Base-by-base conservation (phyloP, 35 echinoderm and acorn worm genomes). In the Chiridota heheva region DNA sequence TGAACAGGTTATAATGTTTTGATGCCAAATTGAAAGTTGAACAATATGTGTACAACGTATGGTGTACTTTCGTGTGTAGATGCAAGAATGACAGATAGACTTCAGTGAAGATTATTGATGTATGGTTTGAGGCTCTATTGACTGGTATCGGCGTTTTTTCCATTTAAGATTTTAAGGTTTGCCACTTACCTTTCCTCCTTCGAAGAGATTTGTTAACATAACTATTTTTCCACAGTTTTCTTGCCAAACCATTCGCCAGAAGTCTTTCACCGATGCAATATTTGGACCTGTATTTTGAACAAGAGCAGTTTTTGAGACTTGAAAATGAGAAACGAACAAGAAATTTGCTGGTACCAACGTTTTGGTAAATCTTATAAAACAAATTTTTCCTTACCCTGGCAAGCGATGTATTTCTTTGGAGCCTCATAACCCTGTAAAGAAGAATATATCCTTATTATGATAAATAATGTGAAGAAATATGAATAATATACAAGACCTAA, bases 161-260 rank as follows among this genome's bases (percentile, higher is more conserved):
- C 16, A 10, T 17, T 18, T 40, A 30, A 35, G 28, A 53, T 2
- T 75, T 53, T 0, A 49, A 48, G 7, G 15, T 13, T 44, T 83
- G 2, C 16, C 29, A n/a, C 44, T 81, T 42, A 96, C 92, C 82
- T 96, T 96, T 47, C 76, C 77, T 36, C 78, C 84, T 82, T 96
- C 92, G 0, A 89, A 53, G 40, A 81, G 30, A 17, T 96, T 96
- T 3, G 92, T 96, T 3, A 89, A 42, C 92, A 96, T 96, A 30
- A 96, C 82, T 17, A 96, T 63, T 3, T 67, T 82, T 8, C 43
- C 46, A 0, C 72, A 73, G 37, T 86, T 90, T 24, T 96, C 86
- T 70, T 90, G 82, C 92, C 92, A 96, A 0, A 96, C 82, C 92
- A 96, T 96, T 40, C 83, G 58, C 92, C 92, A 96, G 69, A 90